Evolutionary conservation across 2,888 invertebrate species (phyloP).

Genomic region (Metallyticus violacea): DNA sequence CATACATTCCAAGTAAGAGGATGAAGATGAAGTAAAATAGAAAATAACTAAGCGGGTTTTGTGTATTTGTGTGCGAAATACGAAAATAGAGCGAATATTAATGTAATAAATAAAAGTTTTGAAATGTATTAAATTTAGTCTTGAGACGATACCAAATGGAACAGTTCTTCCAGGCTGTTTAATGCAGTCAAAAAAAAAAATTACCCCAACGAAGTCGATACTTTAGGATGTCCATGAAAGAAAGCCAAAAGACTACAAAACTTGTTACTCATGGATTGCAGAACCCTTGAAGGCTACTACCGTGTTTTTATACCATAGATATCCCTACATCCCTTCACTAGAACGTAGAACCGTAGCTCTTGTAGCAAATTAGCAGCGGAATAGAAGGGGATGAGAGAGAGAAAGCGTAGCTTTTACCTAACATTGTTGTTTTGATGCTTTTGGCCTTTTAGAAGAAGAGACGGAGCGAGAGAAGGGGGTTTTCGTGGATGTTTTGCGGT

Average conservation of each 20-base stretch:
- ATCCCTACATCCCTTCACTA: background rate
- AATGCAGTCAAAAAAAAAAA: background rate
- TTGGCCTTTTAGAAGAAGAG: background rate
- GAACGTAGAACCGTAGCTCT: background rate
- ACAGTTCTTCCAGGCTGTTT: background rate
- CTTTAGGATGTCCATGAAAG: background rate
- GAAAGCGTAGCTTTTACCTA: background rate
- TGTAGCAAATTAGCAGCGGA: slow-evolving; percentile 4
- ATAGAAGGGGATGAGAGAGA: background rate
- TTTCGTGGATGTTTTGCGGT: slow-evolving; percentile 19
- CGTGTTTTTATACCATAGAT: background rate
- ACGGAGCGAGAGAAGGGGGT: background rate
- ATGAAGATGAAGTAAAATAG: too few species aligned
- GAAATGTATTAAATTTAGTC: too few species aligned
- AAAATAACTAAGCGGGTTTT: too few species aligned
- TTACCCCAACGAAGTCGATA: background rate
- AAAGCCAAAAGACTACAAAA: background rate
- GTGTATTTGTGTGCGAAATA: too few species aligned
- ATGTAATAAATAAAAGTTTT: too few species aligned
- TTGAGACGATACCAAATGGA: too few species aligned
- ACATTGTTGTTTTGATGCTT: slow-evolving; percentile 16
- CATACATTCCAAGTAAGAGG: too few species aligned
- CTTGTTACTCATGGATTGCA: background rate
- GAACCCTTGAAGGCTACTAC: slow-evolving; percentile 8
- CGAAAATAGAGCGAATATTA: too few species aligned